Conservation (phyloP, 2,113 vertebrate genomes). For the Odontesthes bonariensis region DNA sequence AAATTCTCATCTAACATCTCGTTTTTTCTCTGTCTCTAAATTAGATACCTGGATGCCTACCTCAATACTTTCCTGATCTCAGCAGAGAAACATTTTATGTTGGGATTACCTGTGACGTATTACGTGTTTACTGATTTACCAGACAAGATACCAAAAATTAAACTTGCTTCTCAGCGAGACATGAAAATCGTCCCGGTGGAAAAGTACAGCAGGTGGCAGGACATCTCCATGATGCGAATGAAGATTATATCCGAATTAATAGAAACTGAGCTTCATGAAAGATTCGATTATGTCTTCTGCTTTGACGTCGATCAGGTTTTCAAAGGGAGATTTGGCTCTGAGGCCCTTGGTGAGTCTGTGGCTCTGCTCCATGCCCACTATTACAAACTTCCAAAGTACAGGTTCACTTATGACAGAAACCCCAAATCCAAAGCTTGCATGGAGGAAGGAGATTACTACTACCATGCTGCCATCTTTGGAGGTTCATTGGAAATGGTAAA, state of each 20-base stretch:
- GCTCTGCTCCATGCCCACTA: constrained; percentile 80
- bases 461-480: constrained; percentile 83
- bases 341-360: constrained; percentile 79
- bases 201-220: constrained; percentile 79
- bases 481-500: constrained; percentile 72
- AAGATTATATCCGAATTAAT: constrained; percentile 63
- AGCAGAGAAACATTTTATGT: constrained; percentile 81
- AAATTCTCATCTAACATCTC: background rate
- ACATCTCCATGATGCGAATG: constrained; percentile 85
- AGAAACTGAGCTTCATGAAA: constrained; percentile 49
- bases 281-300: constrained; percentile 74
- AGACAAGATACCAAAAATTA: constrained; percentile 45
- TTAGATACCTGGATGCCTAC: constrained; percentile 76
- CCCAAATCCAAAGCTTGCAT: constrained; percentile 74
- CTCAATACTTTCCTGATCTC: constrained; percentile 76
- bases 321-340: constrained; percentile 73
- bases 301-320: constrained; percentile 83
- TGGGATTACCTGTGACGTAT: constrained; percentile 76
- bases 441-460: constrained; percentile 77
- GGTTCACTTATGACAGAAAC: constrained; percentile 77
- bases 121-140: constrained; percentile 82
- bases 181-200: constrained; percentile 62
- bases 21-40: background rate
- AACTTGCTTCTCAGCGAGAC: constrained; percentile 41
- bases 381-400: constrained; percentile 61